Base-by-base conservation (phyloP, 2,888 invertebrate genomes). In the Caenorhabditis parvicauda region DNA sequence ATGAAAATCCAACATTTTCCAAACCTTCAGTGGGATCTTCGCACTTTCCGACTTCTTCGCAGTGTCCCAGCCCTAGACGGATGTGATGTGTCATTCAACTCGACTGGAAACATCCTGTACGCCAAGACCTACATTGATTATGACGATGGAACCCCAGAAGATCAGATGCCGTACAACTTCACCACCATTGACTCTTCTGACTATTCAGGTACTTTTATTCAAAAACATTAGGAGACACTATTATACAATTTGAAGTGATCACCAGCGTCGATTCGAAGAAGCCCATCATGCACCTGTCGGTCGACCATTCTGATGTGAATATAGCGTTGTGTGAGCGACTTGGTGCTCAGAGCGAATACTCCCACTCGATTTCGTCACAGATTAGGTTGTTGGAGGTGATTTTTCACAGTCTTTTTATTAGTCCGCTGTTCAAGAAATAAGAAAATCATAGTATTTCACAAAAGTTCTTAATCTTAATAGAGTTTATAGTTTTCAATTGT, bases 11-110 rank as follows among this genome's bases (percentile, higher is more conserved):
- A n/a, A 32, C 35, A 32, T 32, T 32, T 32, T 32, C n/a, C 9
- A n/a, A n/a, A 32, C n/a, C n/a, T n/a, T 39, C 70, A 96, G 51
- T 98, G 96, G 96, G 98, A 98, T 82, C 83, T 96, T 25, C 85
- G 96, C 71, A 94, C 93, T 39, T 95, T 92, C 83, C 91, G 93
- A 81, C 84, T 98, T 39, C 84, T 98, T 32, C 88, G 92, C 81
- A 95, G 95, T 0, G 94, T 98, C 48, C 91, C 94, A 1, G 89
- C 90, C 0, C 85, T 98, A 63, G 92, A 95, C 81, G 91, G 92
- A 82, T 92, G 92, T 67, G 87, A 88, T 81, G 88, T 94, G 27
- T 86, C 88, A 59, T 98, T 98, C 83, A 93, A 92, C 56, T 88
- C 90, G 2, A 86, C 88, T 52, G 90, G 92, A 14, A 63, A 59